Evolutionary conservation across 2,888 invertebrate species (phyloP).

Genomic region (Drosophila flavopinicola): DNA sequence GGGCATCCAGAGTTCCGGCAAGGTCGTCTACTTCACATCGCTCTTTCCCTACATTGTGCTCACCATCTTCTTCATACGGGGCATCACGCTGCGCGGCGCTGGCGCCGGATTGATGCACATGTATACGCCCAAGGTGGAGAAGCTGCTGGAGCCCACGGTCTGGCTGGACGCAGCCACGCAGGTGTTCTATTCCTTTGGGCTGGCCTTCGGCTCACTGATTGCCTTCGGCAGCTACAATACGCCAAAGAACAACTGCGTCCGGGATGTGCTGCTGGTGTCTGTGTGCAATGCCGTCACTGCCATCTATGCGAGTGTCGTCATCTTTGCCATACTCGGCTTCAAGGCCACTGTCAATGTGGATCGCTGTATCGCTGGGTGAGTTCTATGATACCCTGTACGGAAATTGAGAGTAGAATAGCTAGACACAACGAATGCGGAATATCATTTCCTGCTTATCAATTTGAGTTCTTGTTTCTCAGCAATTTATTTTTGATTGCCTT

Average conservation of each 20-base stretch:
- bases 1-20: slow-evolving; percentile 97
- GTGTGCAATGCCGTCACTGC: slow-evolving; percentile 97
- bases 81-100: slow-evolving; percentile 94
- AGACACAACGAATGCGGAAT: too few species aligned
- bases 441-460: too few species aligned
- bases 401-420: too few species aligned
- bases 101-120: slow-evolving; percentile 94
- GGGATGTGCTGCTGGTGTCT: slow-evolving; percentile 95
- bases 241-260: slow-evolving; percentile 96
- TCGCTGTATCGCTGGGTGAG: slow-evolving; percentile 91
- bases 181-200: slow-evolving; percentile 97
- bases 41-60: slow-evolving; percentile 97
- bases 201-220: slow-evolving; percentile 97
- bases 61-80: slow-evolving; percentile 96
- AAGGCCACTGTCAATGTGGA: slow-evolving; percentile 96
- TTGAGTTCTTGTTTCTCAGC: too few species aligned
- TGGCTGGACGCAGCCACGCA: slow-evolving; percentile 99
- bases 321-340: slow-evolving; percentile 97
- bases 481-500: too few species aligned
- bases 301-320: slow-evolving; percentile 96
- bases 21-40: slow-evolving; percentile 98
- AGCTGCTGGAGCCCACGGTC: slow-evolving; percentile 93
- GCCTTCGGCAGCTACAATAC: slow-evolving; percentile 98
- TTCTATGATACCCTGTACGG: slow-evolving; percentile 44
- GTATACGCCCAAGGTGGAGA: slow-evolving; percentile 96